Conservation (phyloP, 1,140 invertebrate genomes). For the Pogonomyrmex californicus region DNA sequence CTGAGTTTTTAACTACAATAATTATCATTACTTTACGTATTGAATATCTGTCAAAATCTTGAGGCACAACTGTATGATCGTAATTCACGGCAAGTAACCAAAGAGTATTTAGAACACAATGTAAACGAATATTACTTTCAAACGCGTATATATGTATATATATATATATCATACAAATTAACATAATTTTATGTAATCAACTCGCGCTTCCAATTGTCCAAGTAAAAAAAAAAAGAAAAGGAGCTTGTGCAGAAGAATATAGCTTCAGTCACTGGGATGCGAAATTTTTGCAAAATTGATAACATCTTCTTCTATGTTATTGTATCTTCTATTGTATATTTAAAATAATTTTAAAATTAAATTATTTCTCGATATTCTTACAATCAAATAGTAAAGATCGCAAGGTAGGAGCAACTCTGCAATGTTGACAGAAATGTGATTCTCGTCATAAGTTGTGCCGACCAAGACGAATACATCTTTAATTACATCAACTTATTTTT, state of each 20-base stretch:
- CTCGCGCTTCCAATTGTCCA: conserved; percentile 5
- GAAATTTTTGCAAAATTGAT: conserved; percentile 5
- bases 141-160: conserved; percentile 16
- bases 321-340: background rate
- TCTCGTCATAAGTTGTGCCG: conserved; percentile 65
- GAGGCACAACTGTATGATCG: conserved; percentile 69
- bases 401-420: conserved; percentile 6
- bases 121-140: conserved; percentile 16
- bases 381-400: conserved; percentile 9
- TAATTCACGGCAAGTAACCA: conserved; percentile 37
- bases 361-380: background rate
- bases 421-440: conserved; percentile 26
- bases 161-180: background rate
- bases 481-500: conserved; percentile 66
- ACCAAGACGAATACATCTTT: conserved; percentile 66
- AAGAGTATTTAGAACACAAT: conserved; percentile 37
- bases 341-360: conserved; percentile 6
- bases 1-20: conserved; percentile 76
- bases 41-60: conserved; percentile 68
- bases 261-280: conserved; percentile 30
- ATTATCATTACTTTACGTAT: conserved; percentile 72
- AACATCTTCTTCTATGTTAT: background rate
- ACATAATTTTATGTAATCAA: conserved; percentile 20
- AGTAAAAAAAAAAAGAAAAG: no score
- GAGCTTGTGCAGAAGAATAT: background rate